Base-by-base conservation (phyloP, 2,113 vertebrate species). In the Nanger granti region DNA sequence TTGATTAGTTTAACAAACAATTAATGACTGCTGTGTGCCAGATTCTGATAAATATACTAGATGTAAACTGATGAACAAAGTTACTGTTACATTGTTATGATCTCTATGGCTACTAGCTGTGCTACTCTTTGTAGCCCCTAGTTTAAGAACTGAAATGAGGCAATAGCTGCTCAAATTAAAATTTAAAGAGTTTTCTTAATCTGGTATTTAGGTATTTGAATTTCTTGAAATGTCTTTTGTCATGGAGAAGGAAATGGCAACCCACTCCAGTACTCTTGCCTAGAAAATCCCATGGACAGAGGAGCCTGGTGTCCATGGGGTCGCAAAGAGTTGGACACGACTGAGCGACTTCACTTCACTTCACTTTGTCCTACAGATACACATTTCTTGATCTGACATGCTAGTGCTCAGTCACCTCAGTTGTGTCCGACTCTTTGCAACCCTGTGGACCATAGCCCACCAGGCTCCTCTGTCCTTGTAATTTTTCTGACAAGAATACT, bases 1-100 rank as follows among this genome's bases (percentile, higher is more conserved):
- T 22, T 88, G 86, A 31, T 55, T 96, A 98, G 95, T 73, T 97
- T 62, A 17, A 34, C 47, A 79, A 60, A 54, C 73, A 95, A 64
- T 89, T 95, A 80, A 29, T 86, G 52, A 95, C 18, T 41, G 24
- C 29, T 76, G 7, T 31, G 20, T 91, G 37, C 66, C 76, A 87
- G 20, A 89, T 60, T 41, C 59, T 60, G 57, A 80, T 66, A 64
- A 88, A 64, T 54, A 82, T 52, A 86, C 18, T 47, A 54, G 14
- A 87, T 0, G 34, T 34, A 87, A 44, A 52, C 8, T 49, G 34
- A 66, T 80, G 37, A 89, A 57, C 34, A 79, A 84, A 76, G n/a
- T 41, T 89, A 2, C 87, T 93, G 41, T 54, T 41, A 57, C 4
- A 49, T 57, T 59, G 15, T 93, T 91, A 60, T 24, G 85, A 18